Evolutionary conservation across 2,888 invertebrate species (phyloP).

Genomic region (Macaria notata): DNA sequence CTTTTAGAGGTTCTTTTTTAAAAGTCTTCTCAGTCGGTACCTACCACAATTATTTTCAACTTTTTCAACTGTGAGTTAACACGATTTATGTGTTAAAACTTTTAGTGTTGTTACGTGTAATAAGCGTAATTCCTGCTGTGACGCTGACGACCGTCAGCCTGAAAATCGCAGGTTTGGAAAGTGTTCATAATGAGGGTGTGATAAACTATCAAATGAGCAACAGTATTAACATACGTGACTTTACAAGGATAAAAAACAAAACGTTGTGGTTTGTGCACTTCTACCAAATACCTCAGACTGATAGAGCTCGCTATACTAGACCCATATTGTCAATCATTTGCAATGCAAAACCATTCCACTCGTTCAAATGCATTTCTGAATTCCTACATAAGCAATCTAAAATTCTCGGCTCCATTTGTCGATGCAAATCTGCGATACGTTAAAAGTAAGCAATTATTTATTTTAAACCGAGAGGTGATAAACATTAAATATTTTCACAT

Average conservation of each 20-base stretch:
- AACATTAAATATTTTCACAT: constrained; percentile 30
- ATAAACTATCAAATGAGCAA: constrained; percentile 10
- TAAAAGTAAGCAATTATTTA: constrained; percentile 11
- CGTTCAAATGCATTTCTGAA: neutral
- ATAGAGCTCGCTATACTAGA: neutral
- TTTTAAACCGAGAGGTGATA: constrained; percentile 18
- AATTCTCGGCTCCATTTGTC: constrained; percentile 7
- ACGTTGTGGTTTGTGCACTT: no score
- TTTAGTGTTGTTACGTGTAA: constrained; percentile 45
- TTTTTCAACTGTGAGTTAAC: constrained; percentile 66
- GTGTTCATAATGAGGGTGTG: constrained; percentile 9
- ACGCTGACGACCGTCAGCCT: constrained; percentile 16
- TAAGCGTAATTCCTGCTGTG: constrained; percentile 29
- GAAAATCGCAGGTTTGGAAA: constrained; percentile 1
- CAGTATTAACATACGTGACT: neutral
- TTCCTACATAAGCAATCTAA: constrained; percentile 1
- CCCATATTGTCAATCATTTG: constrained; percentile 5
- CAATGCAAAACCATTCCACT: neutral
- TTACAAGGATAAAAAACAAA: no score
- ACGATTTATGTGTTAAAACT: constrained; percentile 64
- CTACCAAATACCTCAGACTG: no score
- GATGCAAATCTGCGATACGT: constrained; percentile 13
- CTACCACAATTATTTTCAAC: constrained; percentile 75
- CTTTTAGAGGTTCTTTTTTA: constrained; percentile 65
- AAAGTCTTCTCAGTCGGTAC: constrained; percentile 45